phyloP scores from a whole-genome alignment of 2,113 vertebrate genomes.

The Gadus macrocephalus region DNA sequence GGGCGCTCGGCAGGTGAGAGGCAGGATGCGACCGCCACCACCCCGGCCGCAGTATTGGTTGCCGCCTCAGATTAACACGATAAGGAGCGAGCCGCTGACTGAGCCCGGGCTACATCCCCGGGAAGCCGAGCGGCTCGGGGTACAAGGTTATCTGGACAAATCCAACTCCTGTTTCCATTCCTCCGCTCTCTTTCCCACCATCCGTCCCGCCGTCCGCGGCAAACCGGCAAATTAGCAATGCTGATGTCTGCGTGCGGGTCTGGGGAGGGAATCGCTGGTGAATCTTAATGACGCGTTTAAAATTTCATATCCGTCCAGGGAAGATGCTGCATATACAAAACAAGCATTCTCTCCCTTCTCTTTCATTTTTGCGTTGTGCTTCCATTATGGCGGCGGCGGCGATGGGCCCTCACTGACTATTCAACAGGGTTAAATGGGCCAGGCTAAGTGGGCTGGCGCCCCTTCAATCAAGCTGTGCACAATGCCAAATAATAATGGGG shows the following conservation, averaged over 20 bases:
- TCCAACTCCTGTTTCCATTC: constrained; percentile 68
- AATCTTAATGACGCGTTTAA: constrained; percentile 73
- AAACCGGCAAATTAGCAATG: constrained; percentile 68
- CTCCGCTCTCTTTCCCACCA: constrained; percentile 50
- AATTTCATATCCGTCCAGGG: constrained; percentile 62
- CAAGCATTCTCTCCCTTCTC: constrained; percentile 41
- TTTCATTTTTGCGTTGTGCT: constrained; percentile 45
- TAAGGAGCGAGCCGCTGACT: constrained; percentile 56
- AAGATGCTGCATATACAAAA: constrained; percentile 67
- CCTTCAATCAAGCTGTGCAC: not conserved
- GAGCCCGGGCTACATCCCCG: constrained; percentile 55
- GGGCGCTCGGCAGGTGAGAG: too few relatives aligned
- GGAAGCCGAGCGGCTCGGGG: constrained; percentile 50
- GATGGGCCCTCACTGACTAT: constrained; percentile 39
- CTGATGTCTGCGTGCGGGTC: constrained; percentile 67
- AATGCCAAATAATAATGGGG: too few relatives aligned
- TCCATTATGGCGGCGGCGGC: constrained; percentile 12
- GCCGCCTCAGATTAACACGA: constrained; percentile 58
- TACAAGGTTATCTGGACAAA: constrained; percentile 71
- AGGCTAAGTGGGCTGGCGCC: constrained; percentile 3
- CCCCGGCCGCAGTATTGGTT: constrained; percentile 22
- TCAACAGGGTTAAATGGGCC: constrained; percentile 57
- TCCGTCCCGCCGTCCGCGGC: constrained; percentile 44
- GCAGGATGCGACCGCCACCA: too few relatives aligned
- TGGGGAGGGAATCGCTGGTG: constrained; percentile 59